Evolutionary conservation across 2,888 invertebrate genomes (phyloP), one percentile per base, ranked within the genome.

Genomic region (Scaptomyza caliginosa): DNA sequence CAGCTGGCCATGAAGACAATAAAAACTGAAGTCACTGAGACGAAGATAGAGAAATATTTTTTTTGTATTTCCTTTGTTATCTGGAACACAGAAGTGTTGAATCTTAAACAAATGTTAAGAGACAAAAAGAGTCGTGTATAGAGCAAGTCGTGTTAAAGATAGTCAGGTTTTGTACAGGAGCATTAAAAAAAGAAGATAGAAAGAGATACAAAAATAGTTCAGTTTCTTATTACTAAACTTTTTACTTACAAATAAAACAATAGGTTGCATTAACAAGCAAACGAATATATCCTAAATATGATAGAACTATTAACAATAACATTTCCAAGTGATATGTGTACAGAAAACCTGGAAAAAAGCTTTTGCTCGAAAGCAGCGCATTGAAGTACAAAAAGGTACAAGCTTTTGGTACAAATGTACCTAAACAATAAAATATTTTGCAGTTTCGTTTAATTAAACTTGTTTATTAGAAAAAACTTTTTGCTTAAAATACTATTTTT

Each of bases 401-500:
- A n/a, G n/a, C n/a, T n/a, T 28, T 3, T 28, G 28, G 28, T 30
- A n/a, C 30, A 30, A 30, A 3, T 36, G 36, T 36, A 13, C 16
- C 26, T 10, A 26, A 4, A 26, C 4, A 26, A 43, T n/a, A 2
- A 32, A 32, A 32, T 32, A 32, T 13, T 32, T 32, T 32, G 13
- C 1, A 24, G 24, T 32, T 11, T 13, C 42, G 26, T 43, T 24
- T 32, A 2, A 32, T 32, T 7, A 32, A 32, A n/a, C 17, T 34
- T 58, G 40, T 58, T 16, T 36, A 49, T 40, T 55, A 19, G 26
- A 8, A 13, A 73, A 51, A 52, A 49, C n/a, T 42, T 39, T 24
- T 62, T n/a, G 42, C 55, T 70, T 52, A 56, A 26, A 36, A 24
- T 56, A 73, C 40, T 40, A n/a, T n/a, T 34, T 34, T 34, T 16